phyloP scores from a whole-genome alignment of 2,113 vertebrate species.

The Ascaphus truei region DNA sequence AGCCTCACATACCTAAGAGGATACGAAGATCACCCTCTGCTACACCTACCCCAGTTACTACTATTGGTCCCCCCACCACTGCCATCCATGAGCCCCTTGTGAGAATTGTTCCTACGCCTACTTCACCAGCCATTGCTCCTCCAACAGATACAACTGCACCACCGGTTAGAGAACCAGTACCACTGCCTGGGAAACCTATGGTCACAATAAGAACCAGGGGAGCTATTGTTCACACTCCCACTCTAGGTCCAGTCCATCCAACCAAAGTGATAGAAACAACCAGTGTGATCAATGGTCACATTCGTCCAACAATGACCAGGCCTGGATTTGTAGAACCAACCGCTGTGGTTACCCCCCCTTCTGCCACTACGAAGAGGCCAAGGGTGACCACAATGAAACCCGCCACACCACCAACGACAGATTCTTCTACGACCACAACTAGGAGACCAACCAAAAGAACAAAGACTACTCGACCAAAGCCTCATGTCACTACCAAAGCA shows the following conservation, averaged over 20 bases:
- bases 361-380: constrained; percentile 80
- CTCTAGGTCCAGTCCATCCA: constrained; percentile 81
- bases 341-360: constrained; percentile 71
- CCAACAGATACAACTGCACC: constrained; percentile 77
- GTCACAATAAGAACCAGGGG: constrained; percentile 84
- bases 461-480: constrained; percentile 65
- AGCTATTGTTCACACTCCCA: constrained; percentile 86
- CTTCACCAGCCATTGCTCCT: constrained; percentile 81
- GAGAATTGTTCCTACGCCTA: constrained; percentile 85
- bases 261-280: constrained; percentile 79
- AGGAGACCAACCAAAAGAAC: constrained; percentile 74
- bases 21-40: constrained; percentile 85
- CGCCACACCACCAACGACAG: constrained; percentile 61
- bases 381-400: constrained; percentile 66
- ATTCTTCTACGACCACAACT: constrained; percentile 64
- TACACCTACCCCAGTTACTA: constrained; percentile 87
- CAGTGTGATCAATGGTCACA: constrained; percentile 67
- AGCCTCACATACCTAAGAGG: constrained; percentile 81
- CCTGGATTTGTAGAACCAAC: constrained; percentile 79
- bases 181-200: constrained; percentile 80
- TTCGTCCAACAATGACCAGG: constrained; percentile 76
- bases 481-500: constrained; percentile 65
- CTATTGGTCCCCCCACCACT: constrained; percentile 79
- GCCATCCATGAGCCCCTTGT: constrained; percentile 77
- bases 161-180: constrained; percentile 84